A percentile compares a stretch with the other conserved stretches of the same genome.
Conservation (phyloP, 2,888 invertebrate genomes). For the Gastrophysa polygoni region DNA sequence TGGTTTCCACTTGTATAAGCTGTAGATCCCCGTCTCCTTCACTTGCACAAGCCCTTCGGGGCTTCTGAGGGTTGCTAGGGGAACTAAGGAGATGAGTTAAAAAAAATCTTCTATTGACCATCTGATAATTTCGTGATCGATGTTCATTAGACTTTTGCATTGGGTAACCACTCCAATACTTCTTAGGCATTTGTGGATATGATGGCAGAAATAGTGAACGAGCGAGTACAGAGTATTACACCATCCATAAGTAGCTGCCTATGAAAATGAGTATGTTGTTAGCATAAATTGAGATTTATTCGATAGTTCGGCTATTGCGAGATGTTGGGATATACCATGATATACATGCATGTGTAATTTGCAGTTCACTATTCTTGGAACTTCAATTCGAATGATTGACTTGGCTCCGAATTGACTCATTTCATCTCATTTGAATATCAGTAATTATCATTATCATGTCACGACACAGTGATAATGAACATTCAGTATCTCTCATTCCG, state of each 20-base stretch:
- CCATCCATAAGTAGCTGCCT: conserved; percentile 50
- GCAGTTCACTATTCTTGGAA: conserved; percentile 28
- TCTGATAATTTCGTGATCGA: conserved; percentile 39
- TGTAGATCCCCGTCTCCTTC: too few relatives aligned
- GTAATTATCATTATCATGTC: background rate
- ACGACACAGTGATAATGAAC: background rate
- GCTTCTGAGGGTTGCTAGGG: too few relatives aligned
- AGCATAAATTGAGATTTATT: conserved; percentile 52
- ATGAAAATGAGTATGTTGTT: conserved; percentile 50
- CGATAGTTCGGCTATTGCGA: conserved; percentile 42
- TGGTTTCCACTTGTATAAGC: too few relatives aligned
- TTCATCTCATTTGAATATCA: background rate
- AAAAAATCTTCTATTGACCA: conserved; percentile 33
- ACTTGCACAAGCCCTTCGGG: too few relatives aligned
- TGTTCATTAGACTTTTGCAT: conserved; percentile 37
- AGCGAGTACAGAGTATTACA: conserved; percentile 47
- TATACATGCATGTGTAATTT: conserved; percentile 35
- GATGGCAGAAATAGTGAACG: conserved; percentile 45
- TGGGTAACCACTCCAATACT: conserved; percentile 37
- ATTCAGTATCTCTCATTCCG: too few relatives aligned
- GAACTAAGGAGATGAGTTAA: too few relatives aligned
- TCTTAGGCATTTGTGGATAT: conserved; percentile 42
- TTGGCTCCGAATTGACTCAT: conserved; percentile 1
- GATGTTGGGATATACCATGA: conserved; percentile 24
- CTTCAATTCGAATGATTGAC: conserved; percentile 26